phyloP scores from a whole-genome alignment of 2,888 invertebrate species.

The Eupithecia subumbrata region DNA sequence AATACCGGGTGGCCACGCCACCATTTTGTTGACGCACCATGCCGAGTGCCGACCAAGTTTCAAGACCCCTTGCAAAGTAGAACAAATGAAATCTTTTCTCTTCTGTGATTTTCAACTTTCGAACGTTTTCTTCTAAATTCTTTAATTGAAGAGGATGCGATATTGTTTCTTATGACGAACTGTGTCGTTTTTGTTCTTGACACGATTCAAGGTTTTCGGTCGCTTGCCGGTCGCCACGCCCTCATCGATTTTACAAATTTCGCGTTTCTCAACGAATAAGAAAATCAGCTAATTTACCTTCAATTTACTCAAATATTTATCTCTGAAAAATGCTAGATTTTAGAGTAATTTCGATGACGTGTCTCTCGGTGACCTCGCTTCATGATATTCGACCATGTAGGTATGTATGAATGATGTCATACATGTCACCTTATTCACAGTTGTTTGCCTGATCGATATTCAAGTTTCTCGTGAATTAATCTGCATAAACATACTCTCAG shows the following conservation, averaged over 20 bases:
- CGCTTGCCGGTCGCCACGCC: constrained; percentile 48
- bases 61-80: background rate
- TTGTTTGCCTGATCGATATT: constrained; percentile 3
- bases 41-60: constrained; percentile 42
- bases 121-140: constrained; percentile 16
- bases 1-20: constrained; percentile 67
- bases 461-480: background rate
- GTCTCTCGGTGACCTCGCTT: constrained; percentile 2
- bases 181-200: constrained; percentile 33
- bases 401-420: background rate
- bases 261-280: background rate
- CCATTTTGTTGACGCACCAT: constrained; percentile 72
- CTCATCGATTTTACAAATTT: constrained; percentile 35
- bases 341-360: constrained; percentile 1
- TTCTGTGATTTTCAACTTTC: constrained; percentile 10
- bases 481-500: background rate
- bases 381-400: background rate
- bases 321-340: background rate
- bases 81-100: background rate
- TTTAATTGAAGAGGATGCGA: constrained; percentile 8
- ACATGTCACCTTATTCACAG: background rate
- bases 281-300: background rate
- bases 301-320: background rate
- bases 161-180: constrained; percentile 16
- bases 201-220: constrained; percentile 46